Evolutionary conservation across 2,797 vertebrate genomes (phyloP).

Genomic region (Chloroceryle amazona): DNA sequence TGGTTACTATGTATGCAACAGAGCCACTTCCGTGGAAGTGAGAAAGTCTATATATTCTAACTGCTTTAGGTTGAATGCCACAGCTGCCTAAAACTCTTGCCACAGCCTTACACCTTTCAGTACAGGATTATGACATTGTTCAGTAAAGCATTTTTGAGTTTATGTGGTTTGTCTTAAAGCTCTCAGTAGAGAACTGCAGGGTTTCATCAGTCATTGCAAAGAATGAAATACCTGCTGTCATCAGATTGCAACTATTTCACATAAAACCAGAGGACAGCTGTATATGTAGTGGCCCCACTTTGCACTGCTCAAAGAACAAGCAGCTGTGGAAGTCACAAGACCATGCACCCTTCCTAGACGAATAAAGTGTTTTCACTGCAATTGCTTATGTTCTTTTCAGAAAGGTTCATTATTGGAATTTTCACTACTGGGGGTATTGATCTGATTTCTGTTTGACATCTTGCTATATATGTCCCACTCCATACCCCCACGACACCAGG

Average conservation of each 20-base stretch:
- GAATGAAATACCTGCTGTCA: conserved; percentile 46
- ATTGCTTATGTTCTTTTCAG: neutral
- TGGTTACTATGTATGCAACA: neutral
- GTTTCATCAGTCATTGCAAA: neutral
- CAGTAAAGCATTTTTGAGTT: conserved; percentile 3
- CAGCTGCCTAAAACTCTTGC: neutral
- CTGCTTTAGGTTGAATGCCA: neutral
- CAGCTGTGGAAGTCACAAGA: neutral
- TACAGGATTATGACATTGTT: neutral
- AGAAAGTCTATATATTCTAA: neutral
- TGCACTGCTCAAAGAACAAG: neutral
- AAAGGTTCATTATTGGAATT: neutral
- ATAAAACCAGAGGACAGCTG: conserved; percentile 23
- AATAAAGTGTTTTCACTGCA: neutral
- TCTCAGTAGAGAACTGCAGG: neutral
- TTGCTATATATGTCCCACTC: neutral
- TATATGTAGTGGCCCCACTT: neutral
- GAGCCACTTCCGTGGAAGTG: neutral
- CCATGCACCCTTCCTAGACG: neutral
- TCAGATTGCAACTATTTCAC: neutral
- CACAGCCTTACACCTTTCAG: neutral
- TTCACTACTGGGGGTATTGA: neutral
- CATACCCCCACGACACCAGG: neutral
- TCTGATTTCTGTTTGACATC: neutral
- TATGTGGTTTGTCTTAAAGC: neutral